Conservation (phyloP, 2,113 vertebrate genomes). For the Seriola quinqueradiata region DNA sequence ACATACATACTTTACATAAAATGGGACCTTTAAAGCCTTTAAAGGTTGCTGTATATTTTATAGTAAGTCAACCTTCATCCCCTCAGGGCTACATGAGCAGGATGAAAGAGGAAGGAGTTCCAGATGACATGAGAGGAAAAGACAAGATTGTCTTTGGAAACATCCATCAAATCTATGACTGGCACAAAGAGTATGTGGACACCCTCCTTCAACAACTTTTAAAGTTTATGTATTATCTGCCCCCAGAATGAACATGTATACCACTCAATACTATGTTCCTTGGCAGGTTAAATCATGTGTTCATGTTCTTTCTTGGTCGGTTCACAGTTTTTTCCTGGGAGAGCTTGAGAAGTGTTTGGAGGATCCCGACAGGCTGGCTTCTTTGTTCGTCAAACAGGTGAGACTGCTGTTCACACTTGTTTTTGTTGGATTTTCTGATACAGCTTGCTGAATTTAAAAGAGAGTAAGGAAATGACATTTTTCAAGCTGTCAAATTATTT, state of each 20-base stretch:
- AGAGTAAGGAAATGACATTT: background rate
- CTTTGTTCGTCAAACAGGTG: constrained; percentile 97
- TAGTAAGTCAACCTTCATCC: background rate
- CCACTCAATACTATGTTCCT: background rate
- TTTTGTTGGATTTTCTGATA: background rate
- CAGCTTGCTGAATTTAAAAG: background rate
- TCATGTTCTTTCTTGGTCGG: constrained; percentile 37
- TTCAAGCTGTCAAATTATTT: background rate
- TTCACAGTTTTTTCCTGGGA: constrained; percentile 94
- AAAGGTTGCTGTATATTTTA: constrained; percentile 7
- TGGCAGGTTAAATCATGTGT: constrained; percentile 9
- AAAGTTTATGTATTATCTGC: background rate
- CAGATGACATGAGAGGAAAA: constrained; percentile 99
- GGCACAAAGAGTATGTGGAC: constrained; percentile 96
- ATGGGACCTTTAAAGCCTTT: background rate
- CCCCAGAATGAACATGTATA: background rate
- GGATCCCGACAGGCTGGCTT: constrained; percentile 95
- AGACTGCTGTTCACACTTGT: constrained; percentile 39
- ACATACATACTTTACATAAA: too few species aligned
- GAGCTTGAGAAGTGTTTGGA: constrained; percentile 99
- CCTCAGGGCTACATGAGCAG: constrained; percentile 96
- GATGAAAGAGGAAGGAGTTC: constrained; percentile 98
- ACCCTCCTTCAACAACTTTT: background rate
- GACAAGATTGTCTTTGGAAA: constrained; percentile 99
- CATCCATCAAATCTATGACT: constrained; percentile 99